Evolutionary conservation across 2,888 invertebrate genomes (phyloP), one percentile per base, ranked within the genome.

Genomic region (Stenurella melanura): DNA sequence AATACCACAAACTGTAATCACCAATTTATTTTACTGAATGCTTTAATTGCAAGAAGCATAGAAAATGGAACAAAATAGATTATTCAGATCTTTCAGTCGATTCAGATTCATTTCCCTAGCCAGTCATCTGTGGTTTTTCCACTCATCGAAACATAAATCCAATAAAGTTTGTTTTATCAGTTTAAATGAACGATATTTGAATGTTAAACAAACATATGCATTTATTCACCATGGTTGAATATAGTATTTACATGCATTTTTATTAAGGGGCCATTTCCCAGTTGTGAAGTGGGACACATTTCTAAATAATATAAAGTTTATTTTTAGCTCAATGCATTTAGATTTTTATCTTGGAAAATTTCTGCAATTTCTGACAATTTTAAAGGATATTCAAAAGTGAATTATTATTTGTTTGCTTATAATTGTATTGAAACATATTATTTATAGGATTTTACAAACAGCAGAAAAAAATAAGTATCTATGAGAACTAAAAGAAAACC

Each of bases 41-140:
- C 72, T 72, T 60, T 72, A 75, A 67, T 72, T 75, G 60, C 70
- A 67, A 42, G 56, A 58, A 66, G 38, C 61, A 57, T 57, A 70
- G 64, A 75, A 75, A 75, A 67, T 26, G 71, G 61, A 67, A 18
- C 50, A 71, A 67, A 64, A 66, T 61, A 17, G 18, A 26, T 34
- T 50, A 61, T 67, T 72, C 61, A 19, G 58, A 75, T 58, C 26
- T 56, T 56, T 42, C 57, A 12, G 7, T 12, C 60, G 67, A 74
- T 74, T 67, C 34, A 58, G 58, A 68, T 73, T 73, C 67, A 30
- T 38, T 58, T 68, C 64, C 64, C 64, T 18, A 64, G 42, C 19
- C 64, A 64, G 18, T 64, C 64, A 64, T 64, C 64, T 64, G 64
- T 18, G 38, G 64, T 38, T 42, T 64, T 64, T 64, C 11, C 64